Conservation (phyloP, 2,113 vertebrate genomes). For the Amblyopsis rosae region DNA sequence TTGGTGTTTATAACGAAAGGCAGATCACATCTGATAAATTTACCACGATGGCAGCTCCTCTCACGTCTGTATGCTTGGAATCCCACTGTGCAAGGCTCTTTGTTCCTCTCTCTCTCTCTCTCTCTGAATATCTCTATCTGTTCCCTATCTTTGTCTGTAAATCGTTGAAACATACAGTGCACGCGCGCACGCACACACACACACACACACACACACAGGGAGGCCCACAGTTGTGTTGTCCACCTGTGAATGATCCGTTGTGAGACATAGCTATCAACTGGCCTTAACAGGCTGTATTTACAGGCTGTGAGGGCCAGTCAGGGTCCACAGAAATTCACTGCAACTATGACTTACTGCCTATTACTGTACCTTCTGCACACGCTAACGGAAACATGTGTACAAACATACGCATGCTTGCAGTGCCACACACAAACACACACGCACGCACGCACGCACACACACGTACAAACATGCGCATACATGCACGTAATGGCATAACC, state of each 20-base stretch:
- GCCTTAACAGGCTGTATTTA: constrained; percentile 57
- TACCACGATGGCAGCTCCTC: neutral
- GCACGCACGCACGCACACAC: neutral
- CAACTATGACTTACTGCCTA: constrained; percentile 52
- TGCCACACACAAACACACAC: neutral
- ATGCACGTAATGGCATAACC: too few relatives aligned
- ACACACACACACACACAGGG: constrained; percentile 4
- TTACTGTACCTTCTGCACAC: constrained; percentile 22
- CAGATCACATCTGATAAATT: neutral
- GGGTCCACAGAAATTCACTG: constrained; percentile 57
- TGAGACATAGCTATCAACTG: constrained; percentile 38
- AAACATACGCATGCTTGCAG: neutral
- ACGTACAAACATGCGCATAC: constrained; percentile 39
- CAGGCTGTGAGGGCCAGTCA: constrained; percentile 42
- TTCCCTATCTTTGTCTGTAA: too few relatives aligned
- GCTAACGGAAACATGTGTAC: neutral
- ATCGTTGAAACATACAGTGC: neutral
- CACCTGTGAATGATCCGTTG: constrained; percentile 61
- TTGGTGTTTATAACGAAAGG: neutral
- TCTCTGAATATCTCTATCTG: too few relatives aligned
- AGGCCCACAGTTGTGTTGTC: constrained; percentile 32
- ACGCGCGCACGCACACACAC: constrained; percentile 5
- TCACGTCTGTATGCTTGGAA: neutral
- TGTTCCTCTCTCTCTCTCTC: neutral
- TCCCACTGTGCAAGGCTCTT: neutral